Percentiles rank a stretch among this genome's conserved stretches.
Conservation (phyloP, 1,140 invertebrate species). For the Pogonognathellus flavescens region DNA sequence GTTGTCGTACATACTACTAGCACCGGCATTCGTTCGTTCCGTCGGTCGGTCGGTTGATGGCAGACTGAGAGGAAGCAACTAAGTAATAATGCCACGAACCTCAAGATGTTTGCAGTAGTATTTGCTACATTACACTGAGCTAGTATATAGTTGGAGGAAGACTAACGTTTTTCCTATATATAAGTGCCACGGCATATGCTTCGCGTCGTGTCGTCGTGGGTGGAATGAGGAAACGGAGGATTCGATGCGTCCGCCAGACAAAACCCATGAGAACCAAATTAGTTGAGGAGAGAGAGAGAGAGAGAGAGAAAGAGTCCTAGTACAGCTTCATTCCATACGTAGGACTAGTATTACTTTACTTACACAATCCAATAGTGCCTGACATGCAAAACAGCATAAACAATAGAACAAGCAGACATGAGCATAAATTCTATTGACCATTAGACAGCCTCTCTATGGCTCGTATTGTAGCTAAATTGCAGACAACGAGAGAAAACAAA, state of each 20-base stretch:
- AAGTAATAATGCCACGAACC: too few relatives aligned
- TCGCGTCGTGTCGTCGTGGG: conserved; percentile 15
- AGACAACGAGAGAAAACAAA: background rate
- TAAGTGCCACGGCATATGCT: conserved; percentile 8
- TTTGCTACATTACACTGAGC: too few relatives aligned
- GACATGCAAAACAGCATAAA: conserved; percentile 46
- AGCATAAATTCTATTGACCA: conserved; percentile 30
- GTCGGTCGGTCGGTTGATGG: too few relatives aligned
- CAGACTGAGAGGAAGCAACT: too few relatives aligned
- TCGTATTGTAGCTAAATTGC: background rate
- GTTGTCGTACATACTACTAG: too few relatives aligned
- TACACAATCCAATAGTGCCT: conserved; percentile 5
- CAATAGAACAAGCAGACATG: conserved; percentile 29
- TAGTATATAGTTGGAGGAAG: background rate
- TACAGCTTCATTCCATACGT: conserved; percentile 26
- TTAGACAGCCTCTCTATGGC: conserved; percentile 7
- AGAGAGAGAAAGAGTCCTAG: background rate
- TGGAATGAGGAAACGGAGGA: conserved; percentile 26
- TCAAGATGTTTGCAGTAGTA: too few relatives aligned
- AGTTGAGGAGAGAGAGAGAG: too few relatives aligned
- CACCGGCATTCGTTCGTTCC: too few relatives aligned
- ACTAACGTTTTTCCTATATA: conserved; percentile 1
- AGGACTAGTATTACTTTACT: background rate
- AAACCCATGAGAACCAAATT: conserved; percentile 46
- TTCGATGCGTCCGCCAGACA: conserved; percentile 4